phyloP scores from a whole-genome alignment of 2,797 vertebrate species.

The Salarias fasciatus region DNA sequence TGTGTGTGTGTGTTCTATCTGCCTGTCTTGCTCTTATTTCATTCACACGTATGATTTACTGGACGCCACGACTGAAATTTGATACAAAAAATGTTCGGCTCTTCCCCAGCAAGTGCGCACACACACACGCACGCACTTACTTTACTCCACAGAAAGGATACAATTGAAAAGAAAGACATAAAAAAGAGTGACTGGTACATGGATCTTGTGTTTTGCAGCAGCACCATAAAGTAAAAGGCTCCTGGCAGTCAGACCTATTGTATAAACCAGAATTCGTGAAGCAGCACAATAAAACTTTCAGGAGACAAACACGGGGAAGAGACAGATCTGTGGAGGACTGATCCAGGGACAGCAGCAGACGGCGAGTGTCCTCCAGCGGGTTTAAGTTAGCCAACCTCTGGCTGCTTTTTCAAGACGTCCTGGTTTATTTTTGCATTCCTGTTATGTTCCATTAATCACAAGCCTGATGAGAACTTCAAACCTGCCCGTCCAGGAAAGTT shows the following conservation, averaged over 20 bases:
- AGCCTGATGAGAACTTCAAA: neutral
- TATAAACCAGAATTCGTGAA: neutral
- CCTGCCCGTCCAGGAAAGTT: neutral
- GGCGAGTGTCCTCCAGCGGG: conserved; percentile 12
- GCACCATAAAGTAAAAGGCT: neutral
- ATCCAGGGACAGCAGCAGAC: neutral
- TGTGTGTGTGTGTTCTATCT: conserved; percentile 1
- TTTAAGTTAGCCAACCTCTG: conserved; percentile 38
- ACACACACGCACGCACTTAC: neutral
- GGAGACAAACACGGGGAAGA: neutral
- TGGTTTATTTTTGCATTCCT: too few relatives aligned
- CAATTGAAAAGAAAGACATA: conserved; percentile 12
- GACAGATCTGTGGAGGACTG: neutral
- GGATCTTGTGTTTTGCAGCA: too few relatives aligned
- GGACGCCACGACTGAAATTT: conserved; percentile 39
- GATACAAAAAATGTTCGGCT: conserved; percentile 33
- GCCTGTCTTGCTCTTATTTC: neutral
- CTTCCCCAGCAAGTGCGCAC: neutral
- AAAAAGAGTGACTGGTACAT: too few relatives aligned
- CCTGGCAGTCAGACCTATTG: neutral
- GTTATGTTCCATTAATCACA: neutral
- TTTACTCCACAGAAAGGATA: conserved; percentile 8
- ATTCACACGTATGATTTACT: conserved; percentile 1
- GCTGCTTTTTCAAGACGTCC: neutral
- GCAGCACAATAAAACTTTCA: neutral